Conservation (phyloP, 1,140 invertebrate species). For the Drosophila murphyi region DNA sequence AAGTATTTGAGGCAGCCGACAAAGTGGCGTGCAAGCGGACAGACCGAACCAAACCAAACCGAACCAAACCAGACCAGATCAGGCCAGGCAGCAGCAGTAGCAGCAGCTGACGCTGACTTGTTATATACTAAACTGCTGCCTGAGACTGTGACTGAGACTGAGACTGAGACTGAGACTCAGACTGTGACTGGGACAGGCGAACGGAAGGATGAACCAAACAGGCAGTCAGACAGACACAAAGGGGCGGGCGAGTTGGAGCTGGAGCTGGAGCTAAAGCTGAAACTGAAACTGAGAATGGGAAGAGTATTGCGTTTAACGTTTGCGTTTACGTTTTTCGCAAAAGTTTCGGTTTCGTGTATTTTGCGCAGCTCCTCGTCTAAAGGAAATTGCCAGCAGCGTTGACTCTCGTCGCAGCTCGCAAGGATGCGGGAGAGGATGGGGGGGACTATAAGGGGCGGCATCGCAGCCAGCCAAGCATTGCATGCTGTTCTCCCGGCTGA, state of each 20-base stretch:
- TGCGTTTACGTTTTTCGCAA: constrained; percentile 82
- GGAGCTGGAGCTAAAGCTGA: constrained; percentile 32
- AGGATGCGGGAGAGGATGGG: constrained; percentile 12
- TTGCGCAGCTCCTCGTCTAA: constrained; percentile 45
- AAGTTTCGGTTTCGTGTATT: constrained; percentile 73
- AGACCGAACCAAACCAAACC: constrained; percentile 19
- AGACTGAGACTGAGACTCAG: constrained; percentile 19
- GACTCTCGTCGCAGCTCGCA: constrained; percentile 20
- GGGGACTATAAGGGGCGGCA: constrained; percentile 25
- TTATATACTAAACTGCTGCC: constrained; percentile 78
- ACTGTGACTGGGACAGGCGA: constrained; percentile 43
- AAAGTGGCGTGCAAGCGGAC: constrained; percentile 62
- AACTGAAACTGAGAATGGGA: constrained; percentile 46
- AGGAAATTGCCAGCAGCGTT: constrained; percentile 65
- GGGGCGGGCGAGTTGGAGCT: constrained; percentile 28
- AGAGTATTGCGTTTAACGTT: constrained; percentile 77
- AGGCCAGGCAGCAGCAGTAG: constrained; percentile 28
- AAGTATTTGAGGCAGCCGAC: constrained; percentile 81
- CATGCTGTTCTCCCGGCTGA: constrained; percentile 54
- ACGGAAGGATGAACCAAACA: constrained; percentile 77
- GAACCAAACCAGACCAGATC: constrained; percentile 21
- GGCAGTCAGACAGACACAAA: constrained; percentile 41
- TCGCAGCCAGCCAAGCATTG: constrained; percentile 70
- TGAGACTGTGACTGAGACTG: constrained; percentile 25
- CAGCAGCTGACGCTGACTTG: constrained; percentile 81